Base-by-base conservation (phyloP, 2,888 invertebrate species). In the Himalopsyche tibetana region DNA sequence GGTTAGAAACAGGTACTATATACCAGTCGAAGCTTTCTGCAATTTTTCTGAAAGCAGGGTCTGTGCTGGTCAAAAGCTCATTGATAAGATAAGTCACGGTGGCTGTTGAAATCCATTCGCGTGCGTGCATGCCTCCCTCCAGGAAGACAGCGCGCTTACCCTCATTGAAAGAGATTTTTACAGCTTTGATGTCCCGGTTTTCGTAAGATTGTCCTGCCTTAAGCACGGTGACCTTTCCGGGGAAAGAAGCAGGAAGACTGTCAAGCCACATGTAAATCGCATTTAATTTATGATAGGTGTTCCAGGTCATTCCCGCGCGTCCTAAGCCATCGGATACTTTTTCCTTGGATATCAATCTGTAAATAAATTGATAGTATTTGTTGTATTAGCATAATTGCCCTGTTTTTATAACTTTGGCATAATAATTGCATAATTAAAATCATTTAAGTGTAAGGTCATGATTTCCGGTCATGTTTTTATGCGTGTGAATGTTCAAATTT, bases 41-140 rank as follows among this genome's bases (percentile, higher is more conserved):
- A 89, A 96, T 90, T 11, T 91, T 90, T 40, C 94, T 92, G 0
- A 95, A 92, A 45, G 91, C 91, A 1, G 92, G 89, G 88, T 95
- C 93, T 0, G 90, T 90, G 63, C 95, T 95, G 0, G 94, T 95
- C n/a, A 96, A 90, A 19, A 97, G 91, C 90, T 96, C 93, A 89
- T 96, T 95, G 55, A 96, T 94, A 81, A 96, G 94, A 91, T 94
- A 96, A 0, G 95, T 94, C 0, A 95, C 94, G 0, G 95, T 94
- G 0, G 96, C 95, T 0, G 96, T 95, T 0, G 96, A 94, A 42
- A 96, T 95, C 96, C 96, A 96, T 91, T 96, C 96, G 79, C 96
- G 92, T 0, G 95, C 92, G 89, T 95, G 95, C 55, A 95, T 94
- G 82, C 95, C 95, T 63, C 94, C 94, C 92, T 96, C 96, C 17